Percentiles rank a stretch among this genome's conserved stretches.
phyloP scores from a whole-genome alignment of 1,140 invertebrate species.

The Platorchestia sp. region DNA sequence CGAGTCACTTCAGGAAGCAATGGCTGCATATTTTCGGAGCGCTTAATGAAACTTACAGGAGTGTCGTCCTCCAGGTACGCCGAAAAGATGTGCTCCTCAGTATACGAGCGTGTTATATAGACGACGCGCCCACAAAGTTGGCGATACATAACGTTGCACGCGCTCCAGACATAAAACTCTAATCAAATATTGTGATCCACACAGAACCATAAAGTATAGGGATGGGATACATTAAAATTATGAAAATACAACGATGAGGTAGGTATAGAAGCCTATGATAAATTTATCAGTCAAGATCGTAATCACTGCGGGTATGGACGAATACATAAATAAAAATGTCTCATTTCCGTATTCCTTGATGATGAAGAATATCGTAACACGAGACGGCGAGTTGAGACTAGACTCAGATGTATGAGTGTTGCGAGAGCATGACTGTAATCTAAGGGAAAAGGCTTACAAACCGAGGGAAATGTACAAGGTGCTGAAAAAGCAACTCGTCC shows the following conservation, averaged over 20 bases:
- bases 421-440: not conserved
- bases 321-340: not conserved
- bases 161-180: not conserved
- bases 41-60: not conserved
- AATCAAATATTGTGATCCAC: not conserved
- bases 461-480: no score
- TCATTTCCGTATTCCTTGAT: not conserved
- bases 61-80: not conserved
- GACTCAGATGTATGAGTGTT: not conserved
- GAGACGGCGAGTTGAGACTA: not conserved
- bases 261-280: not conserved
- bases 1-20: not conserved
- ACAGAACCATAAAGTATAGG: not conserved
- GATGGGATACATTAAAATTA: not conserved
- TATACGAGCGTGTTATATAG: not conserved
- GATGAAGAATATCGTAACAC: not conserved
- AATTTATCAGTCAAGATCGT: not conserved
- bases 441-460: no score
- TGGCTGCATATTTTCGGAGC: not conserved
- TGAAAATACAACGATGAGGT: not conserved
- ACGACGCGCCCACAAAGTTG: not conserved
- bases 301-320: not conserved
- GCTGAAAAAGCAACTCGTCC: no score
- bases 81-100: not conserved
- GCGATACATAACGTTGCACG: not conserved